Percentiles rank a stretch among this genome's conserved stretches.
phyloP scores from a whole-genome alignment of 2,888 invertebrate species.

The Gibbula magus region DNA sequence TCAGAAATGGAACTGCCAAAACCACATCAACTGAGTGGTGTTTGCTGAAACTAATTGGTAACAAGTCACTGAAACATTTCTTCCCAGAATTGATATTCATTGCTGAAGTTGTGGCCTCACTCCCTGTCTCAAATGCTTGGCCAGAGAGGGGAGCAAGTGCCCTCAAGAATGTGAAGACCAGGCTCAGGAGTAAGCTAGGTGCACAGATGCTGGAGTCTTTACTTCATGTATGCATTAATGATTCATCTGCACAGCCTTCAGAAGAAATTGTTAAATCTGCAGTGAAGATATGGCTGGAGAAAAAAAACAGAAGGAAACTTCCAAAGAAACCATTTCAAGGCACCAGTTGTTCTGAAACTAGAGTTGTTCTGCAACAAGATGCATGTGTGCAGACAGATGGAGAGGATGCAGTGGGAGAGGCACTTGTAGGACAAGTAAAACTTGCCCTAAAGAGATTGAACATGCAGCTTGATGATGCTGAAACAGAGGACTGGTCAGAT shows the following conservation, averaged over 20 bases:
- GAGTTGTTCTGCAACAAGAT: no score
- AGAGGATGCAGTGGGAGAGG: no score
- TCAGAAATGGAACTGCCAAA: no score
- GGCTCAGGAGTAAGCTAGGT: slow-evolving; percentile 28
- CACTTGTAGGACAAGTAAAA: no score
- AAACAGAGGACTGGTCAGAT: no score
- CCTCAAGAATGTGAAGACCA: slow-evolving; percentile 37
- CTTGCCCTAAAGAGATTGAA: no score
- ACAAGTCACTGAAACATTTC: no score
- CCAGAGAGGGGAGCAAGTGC: slow-evolving; percentile 47
- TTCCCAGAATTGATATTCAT: slow-evolving; percentile 2
- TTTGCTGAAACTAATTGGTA: no score
- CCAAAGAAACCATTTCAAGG: neutral
- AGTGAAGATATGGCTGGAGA: neutral
- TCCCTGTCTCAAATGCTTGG: slow-evolving; percentile 47
- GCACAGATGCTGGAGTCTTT: slow-evolving; percentile 30
- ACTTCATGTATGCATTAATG: slow-evolving; percentile 37
- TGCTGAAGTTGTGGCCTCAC: slow-evolving; percentile 34
- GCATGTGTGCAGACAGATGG: no score
- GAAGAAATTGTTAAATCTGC: neutral
- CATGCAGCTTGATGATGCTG: no score
- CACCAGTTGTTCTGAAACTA: no score
- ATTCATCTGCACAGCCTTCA: neutral
- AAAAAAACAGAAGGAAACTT: slow-evolving; percentile 25
- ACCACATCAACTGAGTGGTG: no score